phyloP scores from a whole-genome alignment of 1,140 invertebrate genomes.

The Anagrus nilaparvatae region DNA sequence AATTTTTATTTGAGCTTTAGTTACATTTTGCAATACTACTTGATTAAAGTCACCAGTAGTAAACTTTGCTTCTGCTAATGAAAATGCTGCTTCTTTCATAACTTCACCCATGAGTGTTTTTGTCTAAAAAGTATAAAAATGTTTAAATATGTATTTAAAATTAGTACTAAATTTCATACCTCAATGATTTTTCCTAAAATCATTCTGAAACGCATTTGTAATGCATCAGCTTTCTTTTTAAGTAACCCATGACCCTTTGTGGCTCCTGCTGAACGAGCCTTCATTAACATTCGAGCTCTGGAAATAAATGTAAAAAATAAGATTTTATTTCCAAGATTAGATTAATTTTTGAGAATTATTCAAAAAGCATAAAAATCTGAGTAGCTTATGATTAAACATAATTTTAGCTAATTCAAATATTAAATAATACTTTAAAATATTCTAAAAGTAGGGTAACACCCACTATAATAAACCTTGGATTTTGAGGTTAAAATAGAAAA shows the following conservation, averaged over 20 bases:
- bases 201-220: constrained; percentile 94
- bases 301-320: too few relatives aligned
- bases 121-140: constrained; percentile 64
- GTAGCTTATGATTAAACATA: not conserved
- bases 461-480: constrained; percentile 19
- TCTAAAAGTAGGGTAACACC: constrained; percentile 33
- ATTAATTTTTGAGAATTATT: too few relatives aligned
- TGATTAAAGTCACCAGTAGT: constrained; percentile 97
- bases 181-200: constrained; percentile 98
- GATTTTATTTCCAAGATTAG: too few relatives aligned
- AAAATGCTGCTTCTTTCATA: constrained; percentile 99
- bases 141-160: constrained; percentile 8
- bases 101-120: constrained; percentile 99
- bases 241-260: constrained; percentile 97
- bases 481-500: constrained; percentile 3
- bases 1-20: constrained; percentile 97
- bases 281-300: constrained; percentile 79
- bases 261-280: constrained; percentile 86
- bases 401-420: too few relatives aligned
- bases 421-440: too few relatives aligned
- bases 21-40: constrained; percentile 98
- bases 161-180: constrained; percentile 45
- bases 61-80: constrained; percentile 97
- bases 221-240: constrained; percentile 99
- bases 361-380: constrained; percentile 2